Percentiles rank a stretch among this genome's conserved stretches.
These are phyloP conservation scores for Linurgus olivaceus DNA, from an alignment of 2,797 vertebrate genomes.

Conservation along the genomic window DNA sequence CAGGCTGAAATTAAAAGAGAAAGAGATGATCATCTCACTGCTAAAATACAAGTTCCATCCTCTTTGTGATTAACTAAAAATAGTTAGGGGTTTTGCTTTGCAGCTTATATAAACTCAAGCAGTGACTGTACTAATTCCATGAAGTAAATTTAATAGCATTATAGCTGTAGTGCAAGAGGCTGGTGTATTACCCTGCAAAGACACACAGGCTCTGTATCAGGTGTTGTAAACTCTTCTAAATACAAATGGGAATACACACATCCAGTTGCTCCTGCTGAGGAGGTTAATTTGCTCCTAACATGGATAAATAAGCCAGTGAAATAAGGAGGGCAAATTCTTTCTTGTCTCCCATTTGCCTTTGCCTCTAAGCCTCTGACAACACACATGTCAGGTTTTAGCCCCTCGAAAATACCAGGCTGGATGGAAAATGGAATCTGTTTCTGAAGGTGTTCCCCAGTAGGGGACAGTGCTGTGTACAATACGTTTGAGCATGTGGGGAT, in stretches of 20 bases:
- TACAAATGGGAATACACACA: neutral
- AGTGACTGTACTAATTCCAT: constrained; percentile 59
- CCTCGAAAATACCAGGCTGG: constrained; percentile 9
- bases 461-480: constrained; percentile 66
- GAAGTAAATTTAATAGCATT: constrained; percentile 68
- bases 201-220: neutral
- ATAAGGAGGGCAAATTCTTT: neutral
- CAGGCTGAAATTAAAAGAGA: constrained; percentile 37
- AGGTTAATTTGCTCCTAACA: neutral
- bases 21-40: constrained; percentile 12
- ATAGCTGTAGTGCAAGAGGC: constrained; percentile 18
- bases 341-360: neutral
- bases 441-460: constrained; percentile 48
- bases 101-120: constrained; percentile 59
- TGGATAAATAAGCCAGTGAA: neutral
- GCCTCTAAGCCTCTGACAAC: neutral
- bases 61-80: constrained; percentile 68
- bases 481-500: constrained; percentile 61
- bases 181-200: neutral
- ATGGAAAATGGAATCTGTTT: constrained; percentile 6
- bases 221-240: neutral
- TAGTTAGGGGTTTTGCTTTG: constrained; percentile 64
- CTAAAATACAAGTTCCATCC: constrained; percentile 63
- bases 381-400: neutral
- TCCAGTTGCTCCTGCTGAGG: neutral